Conservation (phyloP, 2,888 invertebrate genomes). For the Athalia circularis region DNA sequence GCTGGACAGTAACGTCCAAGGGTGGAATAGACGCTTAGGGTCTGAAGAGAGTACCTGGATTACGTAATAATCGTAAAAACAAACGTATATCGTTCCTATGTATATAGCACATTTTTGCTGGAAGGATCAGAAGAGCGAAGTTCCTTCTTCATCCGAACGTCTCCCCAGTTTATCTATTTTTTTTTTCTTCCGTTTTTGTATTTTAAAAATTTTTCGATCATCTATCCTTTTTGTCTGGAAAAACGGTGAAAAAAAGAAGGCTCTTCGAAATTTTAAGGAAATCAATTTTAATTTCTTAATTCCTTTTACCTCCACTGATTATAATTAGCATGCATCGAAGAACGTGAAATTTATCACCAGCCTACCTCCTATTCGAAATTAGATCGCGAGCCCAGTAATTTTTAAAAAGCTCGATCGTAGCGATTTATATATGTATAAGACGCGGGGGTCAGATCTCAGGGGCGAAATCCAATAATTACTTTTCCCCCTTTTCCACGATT, state of each 20-base stretch:
- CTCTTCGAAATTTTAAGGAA: no score
- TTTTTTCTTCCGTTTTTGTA: no score
- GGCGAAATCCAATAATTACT: conserved; percentile 22
- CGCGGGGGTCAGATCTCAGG: background rate
- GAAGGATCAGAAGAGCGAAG: background rate
- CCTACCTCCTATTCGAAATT: background rate
- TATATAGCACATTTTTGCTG: background rate
- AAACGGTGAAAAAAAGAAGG: no score
- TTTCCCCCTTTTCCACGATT: background rate
- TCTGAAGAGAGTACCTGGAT: conserved; percentile 8
- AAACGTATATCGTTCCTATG: conserved; percentile 7
- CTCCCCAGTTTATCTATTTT: no score
- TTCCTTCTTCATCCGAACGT: background rate
- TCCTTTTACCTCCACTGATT: background rate
- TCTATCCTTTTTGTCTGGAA: no score
- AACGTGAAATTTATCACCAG: background rate
- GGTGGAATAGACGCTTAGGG: background rate
- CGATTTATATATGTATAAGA: background rate
- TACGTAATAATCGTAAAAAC: conserved; percentile 15
- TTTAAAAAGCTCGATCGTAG: background rate
- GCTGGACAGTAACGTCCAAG: conserved; percentile 4
- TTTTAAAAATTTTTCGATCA: no score
- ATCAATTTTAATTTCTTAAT: background rate
- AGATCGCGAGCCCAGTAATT: background rate
- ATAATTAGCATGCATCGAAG: background rate